These are phyloP conservation scores for Mola mola DNA, from an alignment of 2,113 vertebrate species.

Conservation along the genomic window DNA sequence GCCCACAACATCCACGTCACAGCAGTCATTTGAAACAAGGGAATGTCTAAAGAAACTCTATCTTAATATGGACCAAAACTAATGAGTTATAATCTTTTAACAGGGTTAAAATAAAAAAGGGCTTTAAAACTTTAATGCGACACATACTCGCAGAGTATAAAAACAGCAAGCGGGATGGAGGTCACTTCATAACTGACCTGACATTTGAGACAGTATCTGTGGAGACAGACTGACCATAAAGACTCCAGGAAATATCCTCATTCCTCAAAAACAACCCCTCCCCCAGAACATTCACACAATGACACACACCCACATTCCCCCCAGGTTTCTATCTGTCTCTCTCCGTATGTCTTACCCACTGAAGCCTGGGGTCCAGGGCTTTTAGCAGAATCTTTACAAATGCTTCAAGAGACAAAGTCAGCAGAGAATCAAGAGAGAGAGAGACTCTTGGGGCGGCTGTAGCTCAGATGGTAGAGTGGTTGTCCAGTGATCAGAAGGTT, in stretches of 20 bases:
- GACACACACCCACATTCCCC: slow-evolving; percentile 4
- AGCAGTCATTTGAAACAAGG: no score
- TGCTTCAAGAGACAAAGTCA: slow-evolving; percentile 9
- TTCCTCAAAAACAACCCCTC: slow-evolving; percentile 37
- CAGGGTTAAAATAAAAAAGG: no score
- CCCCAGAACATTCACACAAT: slow-evolving; percentile 3
- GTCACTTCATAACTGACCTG: slow-evolving; percentile 77
- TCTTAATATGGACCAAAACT: no score
- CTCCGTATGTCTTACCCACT: slow-evolving; percentile 16
- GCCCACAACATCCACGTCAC: neutral
- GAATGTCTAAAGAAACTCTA: no score
- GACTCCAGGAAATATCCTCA: slow-evolving; percentile 51
- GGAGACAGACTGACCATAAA: slow-evolving; percentile 74
- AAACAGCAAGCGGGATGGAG: slow-evolving; percentile 55
- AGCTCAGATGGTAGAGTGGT: no score
- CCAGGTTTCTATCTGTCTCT: slow-evolving; percentile 7
- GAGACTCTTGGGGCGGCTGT: neutral
- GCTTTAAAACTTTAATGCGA: no score
- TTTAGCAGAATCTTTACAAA: slow-evolving; percentile 38
- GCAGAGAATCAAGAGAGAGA: neutral
- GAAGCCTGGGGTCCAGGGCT: slow-evolving; percentile 24
- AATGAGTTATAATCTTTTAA: no score
- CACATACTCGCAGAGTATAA: slow-evolving; percentile 17
- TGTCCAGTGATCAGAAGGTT: no score
- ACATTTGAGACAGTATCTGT: slow-evolving; percentile 79